phyloP scores from a whole-genome alignment of 1,140 invertebrate genomes.

The Delia radicum region DNA sequence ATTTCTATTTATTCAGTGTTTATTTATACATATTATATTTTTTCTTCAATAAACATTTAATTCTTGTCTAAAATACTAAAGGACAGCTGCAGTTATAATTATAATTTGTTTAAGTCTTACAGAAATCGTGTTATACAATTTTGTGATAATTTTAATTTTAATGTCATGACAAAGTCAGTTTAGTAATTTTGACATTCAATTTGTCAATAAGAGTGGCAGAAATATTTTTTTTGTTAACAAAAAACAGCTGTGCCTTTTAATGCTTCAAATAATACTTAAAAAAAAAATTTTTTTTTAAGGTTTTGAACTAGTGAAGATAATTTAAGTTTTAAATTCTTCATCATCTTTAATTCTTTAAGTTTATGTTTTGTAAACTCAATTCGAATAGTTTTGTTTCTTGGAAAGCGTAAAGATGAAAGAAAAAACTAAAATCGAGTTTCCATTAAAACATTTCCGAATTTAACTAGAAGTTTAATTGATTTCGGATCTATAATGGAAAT shows the following conservation, averaged over 20 bases:
- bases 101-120: not conserved
- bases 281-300: not conserved
- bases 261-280: not conserved
- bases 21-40: too few relatives aligned
- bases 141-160: not conserved
- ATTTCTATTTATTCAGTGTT: too few relatives aligned
- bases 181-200: conserved; percentile 21
- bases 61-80: not conserved
- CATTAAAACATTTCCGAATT: too few relatives aligned
- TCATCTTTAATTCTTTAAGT: too few relatives aligned
- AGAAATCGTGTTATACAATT: not conserved
- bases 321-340: not conserved
- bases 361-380: too few relatives aligned
- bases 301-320: not conserved
- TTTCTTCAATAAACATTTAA: not conserved
- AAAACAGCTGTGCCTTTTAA: conserved; percentile 9
- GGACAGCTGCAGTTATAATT: not conserved
- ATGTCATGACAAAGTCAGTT: conserved; percentile 22
- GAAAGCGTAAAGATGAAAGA: too few relatives aligned
- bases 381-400: too few relatives aligned
- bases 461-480: too few relatives aligned
- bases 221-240: too few relatives aligned
- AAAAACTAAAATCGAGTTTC: too few relatives aligned
- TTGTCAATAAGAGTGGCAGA: not conserved
- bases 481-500: too few relatives aligned